Evolutionary conservation across 92 coral and sea anemone genomes (phyloP), one percentile per base, ranked within the genome.

Genomic region (Anthopleura xanthogrammica): DNA sequence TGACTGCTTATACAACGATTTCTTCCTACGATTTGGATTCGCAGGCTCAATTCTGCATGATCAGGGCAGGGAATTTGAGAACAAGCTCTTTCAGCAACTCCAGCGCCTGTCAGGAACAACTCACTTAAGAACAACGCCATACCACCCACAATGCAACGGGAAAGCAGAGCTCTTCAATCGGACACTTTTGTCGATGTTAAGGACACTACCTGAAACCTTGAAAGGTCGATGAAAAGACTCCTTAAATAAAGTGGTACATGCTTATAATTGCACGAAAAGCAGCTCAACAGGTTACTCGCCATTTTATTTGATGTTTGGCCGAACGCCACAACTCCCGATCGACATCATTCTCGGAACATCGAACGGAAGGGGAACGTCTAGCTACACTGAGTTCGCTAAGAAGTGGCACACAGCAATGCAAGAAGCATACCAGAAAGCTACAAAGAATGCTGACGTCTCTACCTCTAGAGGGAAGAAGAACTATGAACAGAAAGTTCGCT

Each of bases 401-500:
- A 72, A 43, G 55, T 85, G 92, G 89, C 58, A 85, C 2, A 48
- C 50, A 12, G 83, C 77, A 5, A 85, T 85, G 86, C n/a, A 60
- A 11, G 84, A 77, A 20, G 84, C 86, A 0, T 85, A 88, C 64
- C 36, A 73, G 52, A 46, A 78, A 46, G 91, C 91, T 1, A 16
- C 12, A 40, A 52, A 75, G 12, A 78, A 89, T 72, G 75, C 22
- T 41, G 43, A 54, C 70, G 71, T 75, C 16, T 77, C 86, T 16
- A 72, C 82, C 4, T 46, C 79, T 16, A 60, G 77, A 19, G 88
- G 88, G 12, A 84, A 88, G 54, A 88, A 50, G 64, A 48, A 41
- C 13, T 84, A 84, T 60, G 88, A 88, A 65, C 77, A 75, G n/a
- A 91, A 80, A 46, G 86, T 80, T 7, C 60, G 83, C 17, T 80